phyloP scores from a whole-genome alignment of 2,113 vertebrate species.

The Crotalus horridus region DNA sequence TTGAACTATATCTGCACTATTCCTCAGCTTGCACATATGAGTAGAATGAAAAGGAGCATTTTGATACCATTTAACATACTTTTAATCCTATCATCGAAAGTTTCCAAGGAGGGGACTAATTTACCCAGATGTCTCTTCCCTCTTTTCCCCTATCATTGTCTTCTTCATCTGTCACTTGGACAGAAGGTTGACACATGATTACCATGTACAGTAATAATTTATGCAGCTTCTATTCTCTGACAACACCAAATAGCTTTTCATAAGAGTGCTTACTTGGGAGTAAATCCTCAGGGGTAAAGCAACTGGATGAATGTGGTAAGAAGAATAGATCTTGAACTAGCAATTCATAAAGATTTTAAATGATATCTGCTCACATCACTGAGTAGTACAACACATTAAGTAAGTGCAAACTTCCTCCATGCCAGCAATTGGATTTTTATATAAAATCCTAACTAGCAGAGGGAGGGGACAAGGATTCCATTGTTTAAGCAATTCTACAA shows the following conservation, averaged over 20 bases:
- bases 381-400: background rate
- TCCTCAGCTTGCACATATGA: no score
- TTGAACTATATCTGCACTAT: background rate
- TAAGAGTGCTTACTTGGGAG: background rate
- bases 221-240: background rate
- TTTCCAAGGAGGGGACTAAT: background rate
- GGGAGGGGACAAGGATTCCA: background rate
- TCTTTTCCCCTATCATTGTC: no score
- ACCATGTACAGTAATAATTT: background rate
- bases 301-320: background rate
- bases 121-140: background rate
- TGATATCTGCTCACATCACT: no score
- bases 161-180: background rate
- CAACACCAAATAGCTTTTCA: background rate
- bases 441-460: background rate
- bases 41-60: background rate
- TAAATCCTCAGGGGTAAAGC: background rate
- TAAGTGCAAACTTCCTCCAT: background rate
- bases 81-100: background rate
- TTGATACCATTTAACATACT: background rate
- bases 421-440: background rate
- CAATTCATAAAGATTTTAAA: background rate
- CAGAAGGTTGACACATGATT: background rate
- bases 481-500: background rate
- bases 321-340: background rate